Percentiles rank a stretch among this genome's conserved stretches.
Evolutionary conservation across 1,140 invertebrate genomes (phyloP).

Genomic region (Acromyrmex charruanus): DNA sequence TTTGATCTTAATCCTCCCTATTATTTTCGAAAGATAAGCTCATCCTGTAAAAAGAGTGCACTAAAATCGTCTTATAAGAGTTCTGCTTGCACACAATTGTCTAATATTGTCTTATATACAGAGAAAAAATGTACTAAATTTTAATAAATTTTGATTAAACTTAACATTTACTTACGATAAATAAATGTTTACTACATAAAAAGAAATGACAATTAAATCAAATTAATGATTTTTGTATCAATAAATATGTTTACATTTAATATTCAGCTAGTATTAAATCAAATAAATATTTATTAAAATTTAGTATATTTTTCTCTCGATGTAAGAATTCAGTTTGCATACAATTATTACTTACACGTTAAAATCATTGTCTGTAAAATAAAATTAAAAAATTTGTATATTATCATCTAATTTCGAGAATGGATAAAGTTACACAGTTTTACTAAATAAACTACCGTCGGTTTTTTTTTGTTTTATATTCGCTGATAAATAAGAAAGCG

Average conservation of each 20-base stretch:
- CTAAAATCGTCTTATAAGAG: background rate
- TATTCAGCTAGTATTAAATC: too few relatives aligned
- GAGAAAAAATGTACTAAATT: too few relatives aligned
- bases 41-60: background rate
- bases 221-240: too few relatives aligned
- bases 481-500: background rate
- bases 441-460: background rate
- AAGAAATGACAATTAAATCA: too few relatives aligned
- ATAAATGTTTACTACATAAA: too few relatives aligned
- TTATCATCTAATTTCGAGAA: background rate
- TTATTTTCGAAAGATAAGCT: conserved; percentile 29
- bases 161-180: too few relatives aligned
- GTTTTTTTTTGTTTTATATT: background rate
- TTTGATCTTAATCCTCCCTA: conserved; percentile 12
- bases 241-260: too few relatives aligned
- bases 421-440: background rate
- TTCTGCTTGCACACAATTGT: background rate
- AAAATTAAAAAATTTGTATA: background rate
- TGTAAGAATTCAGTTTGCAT: background rate
- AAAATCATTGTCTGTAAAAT: background rate
- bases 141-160: too few relatives aligned
- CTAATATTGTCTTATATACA: too few relatives aligned
- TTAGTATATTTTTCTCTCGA: too few relatives aligned
- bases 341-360: background rate
- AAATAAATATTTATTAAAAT: too few relatives aligned